A percentile compares a stretch with the other conserved stretches of the same genome.
phyloP scores from a whole-genome alignment of 2,888 invertebrate species.

The Miltochrista miniata region DNA sequence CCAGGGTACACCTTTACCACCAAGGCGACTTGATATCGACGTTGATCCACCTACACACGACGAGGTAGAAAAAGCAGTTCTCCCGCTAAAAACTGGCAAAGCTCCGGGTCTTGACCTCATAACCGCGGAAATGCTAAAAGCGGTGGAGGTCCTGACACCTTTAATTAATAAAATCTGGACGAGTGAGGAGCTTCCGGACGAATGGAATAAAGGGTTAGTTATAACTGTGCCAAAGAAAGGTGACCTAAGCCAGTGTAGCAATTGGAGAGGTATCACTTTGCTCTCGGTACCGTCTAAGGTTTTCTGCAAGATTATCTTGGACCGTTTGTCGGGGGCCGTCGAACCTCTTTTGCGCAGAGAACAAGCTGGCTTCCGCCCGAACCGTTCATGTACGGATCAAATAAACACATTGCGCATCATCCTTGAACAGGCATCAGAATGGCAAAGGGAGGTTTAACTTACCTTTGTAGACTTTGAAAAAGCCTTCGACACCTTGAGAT shows the following conservation, averaged over 20 bases:
- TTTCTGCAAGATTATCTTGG: not conserved
- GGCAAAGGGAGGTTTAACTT: no score
- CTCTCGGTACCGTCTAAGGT: not conserved
- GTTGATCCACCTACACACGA: not conserved
- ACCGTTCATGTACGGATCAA: not conserved
- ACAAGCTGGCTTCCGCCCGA: not conserved
- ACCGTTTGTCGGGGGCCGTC: not conserved
- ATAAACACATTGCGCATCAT: no score
- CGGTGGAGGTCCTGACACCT: not conserved
- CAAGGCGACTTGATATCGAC: not conserved
- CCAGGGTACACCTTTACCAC: no score
- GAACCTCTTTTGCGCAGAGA: not conserved
- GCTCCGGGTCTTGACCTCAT: not conserved
- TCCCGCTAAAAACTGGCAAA: not conserved
- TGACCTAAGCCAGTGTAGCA: not conserved
- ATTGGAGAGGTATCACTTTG: constrained; percentile 3
- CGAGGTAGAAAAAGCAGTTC: not conserved
- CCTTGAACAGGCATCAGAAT: no score
- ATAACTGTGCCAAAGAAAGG: not conserved
- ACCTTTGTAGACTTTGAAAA: no score
- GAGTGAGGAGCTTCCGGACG: not conserved
- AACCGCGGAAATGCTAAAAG: not conserved
- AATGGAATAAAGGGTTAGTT: not conserved
- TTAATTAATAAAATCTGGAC: no score
- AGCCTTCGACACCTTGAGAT: no score